Evolutionary conservation across 1,140 invertebrate genomes (phyloP).

Genomic region (Oncopeltus fasciatus): DNA sequence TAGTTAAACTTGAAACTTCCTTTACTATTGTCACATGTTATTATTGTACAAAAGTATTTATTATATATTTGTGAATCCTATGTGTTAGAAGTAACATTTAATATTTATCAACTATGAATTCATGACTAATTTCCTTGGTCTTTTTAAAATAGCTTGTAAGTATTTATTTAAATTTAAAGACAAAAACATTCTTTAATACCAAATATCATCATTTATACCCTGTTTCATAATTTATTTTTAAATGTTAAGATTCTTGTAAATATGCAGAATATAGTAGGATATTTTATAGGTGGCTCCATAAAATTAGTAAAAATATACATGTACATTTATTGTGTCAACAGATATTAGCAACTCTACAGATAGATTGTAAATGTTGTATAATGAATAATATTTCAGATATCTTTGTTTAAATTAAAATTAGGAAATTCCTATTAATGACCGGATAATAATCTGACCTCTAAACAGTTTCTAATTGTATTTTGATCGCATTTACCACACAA

Average conservation of each 20-base stretch:
- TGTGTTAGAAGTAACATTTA: background rate
- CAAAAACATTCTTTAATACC: constrained; percentile 5
- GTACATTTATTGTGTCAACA: background rate
- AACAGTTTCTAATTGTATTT: no score
- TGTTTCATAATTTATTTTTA: constrained; percentile 10
- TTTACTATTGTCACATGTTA: background rate
- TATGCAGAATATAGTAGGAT: constrained; percentile 13
- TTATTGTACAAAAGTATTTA: background rate
- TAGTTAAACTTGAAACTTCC: constrained; percentile 3
- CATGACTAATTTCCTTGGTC: background rate
- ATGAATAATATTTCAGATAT: no score
- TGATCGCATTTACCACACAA: no score
- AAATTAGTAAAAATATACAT: background rate
- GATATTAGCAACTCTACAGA: background rate
- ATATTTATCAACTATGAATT: constrained; percentile 1
- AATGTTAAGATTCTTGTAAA: constrained; percentile 8
- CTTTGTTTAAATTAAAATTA: no score
- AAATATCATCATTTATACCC: constrained; percentile 14
- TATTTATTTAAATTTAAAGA: constrained; percentile 11
- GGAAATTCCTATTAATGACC: no score
- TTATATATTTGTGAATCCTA: constrained; percentile 1
- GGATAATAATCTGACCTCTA: no score
- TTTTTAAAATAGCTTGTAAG: constrained; percentile 10
- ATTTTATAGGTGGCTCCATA: constrained; percentile 9
- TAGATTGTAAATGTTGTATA: constrained; percentile 8